Conservation (phyloP, 2,113 vertebrate species). For the Reinhardtius hippoglossoides region DNA sequence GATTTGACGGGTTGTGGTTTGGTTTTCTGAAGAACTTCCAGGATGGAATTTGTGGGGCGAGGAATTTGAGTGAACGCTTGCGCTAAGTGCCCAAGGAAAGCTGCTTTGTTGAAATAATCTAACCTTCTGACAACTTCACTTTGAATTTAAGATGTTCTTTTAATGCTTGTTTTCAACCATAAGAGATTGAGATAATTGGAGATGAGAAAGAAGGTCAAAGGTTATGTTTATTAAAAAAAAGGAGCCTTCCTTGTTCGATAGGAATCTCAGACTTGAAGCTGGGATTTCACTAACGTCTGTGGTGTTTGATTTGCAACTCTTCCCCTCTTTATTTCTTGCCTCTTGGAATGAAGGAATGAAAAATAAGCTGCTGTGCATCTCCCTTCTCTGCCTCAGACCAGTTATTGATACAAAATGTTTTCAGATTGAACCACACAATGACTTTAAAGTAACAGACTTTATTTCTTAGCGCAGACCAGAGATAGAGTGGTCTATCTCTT, state of each 20-base stretch:
- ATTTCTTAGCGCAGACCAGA: conserved; percentile 29
- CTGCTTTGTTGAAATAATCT: conserved; percentile 66
- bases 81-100: conserved; percentile 55
- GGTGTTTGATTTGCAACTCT: conserved; percentile 28
- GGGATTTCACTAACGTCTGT: conserved; percentile 43
- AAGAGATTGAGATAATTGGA: background rate
- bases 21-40: conserved; percentile 17
- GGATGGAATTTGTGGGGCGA: conserved; percentile 38
- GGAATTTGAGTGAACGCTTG: conserved; percentile 35
- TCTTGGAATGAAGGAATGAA: conserved; percentile 49
- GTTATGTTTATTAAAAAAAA: conserved; percentile 61
- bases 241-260: conserved; percentile 60
- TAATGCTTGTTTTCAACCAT: background rate
- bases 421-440: conserved; percentile 34
- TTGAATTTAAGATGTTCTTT: background rate
- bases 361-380: conserved; percentile 18
- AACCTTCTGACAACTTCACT: conserved; percentile 49
- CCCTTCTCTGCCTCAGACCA: conserved; percentile 14
- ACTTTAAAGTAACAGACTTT: conserved; percentile 35
- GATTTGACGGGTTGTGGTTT: conserved; percentile 21
- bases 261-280: conserved; percentile 40
- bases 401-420: conserved; percentile 50
- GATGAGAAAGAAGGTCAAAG: conserved; percentile 37
- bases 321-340: conserved; percentile 12
- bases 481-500: conserved; percentile 61